Percentiles rank a stretch among this genome's conserved stretches.
phyloP scores from a whole-genome alignment of 2,888 invertebrate genomes.

The Drosophila antonietae region DNA sequence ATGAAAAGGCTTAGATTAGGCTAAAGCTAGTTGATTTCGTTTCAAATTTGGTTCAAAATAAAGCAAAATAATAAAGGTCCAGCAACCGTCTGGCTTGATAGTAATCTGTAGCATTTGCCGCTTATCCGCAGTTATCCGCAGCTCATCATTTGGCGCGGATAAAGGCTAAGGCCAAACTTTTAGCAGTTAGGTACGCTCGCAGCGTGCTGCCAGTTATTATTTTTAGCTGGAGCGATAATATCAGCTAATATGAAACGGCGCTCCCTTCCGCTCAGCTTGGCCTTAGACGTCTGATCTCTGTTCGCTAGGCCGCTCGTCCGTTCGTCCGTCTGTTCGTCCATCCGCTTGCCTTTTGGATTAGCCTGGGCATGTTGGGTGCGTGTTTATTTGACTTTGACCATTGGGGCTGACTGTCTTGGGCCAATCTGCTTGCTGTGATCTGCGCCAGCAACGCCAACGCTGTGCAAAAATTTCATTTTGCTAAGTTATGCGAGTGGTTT shows the following conservation, averaged over 20 bases:
- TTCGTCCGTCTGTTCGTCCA: neutral
- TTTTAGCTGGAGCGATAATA: conserved; percentile 55
- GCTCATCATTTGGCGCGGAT: conserved; percentile 6
- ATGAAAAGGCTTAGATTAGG: neutral
- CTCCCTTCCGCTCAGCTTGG: conserved; percentile 63
- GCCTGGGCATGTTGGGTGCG: conserved; percentile 58
- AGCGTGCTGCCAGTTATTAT: conserved; percentile 42
- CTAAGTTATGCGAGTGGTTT: conserved; percentile 51
- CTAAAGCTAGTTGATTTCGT: neutral
- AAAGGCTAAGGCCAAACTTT: conserved; percentile 11
- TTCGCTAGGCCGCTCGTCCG: conserved; percentile 1
- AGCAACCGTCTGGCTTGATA: neutral
- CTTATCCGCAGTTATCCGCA: conserved; percentile 29
- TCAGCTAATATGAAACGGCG: conserved; percentile 65
- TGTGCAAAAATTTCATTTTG: conserved; percentile 46
- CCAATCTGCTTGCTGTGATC: conserved; percentile 62
- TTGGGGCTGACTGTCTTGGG: conserved; percentile 29
- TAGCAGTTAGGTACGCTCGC: conserved; percentile 18
- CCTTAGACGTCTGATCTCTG: conserved; percentile 43
- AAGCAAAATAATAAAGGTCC: neutral
- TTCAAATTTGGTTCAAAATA: neutral
- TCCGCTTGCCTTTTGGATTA: conserved; percentile 22
- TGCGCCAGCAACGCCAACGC: conserved; percentile 72
- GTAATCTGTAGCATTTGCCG: conserved; percentile 1
- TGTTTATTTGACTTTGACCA: conserved; percentile 77